Conservation (phyloP, 2,113 vertebrate genomes). For the Fulica atra region DNA sequence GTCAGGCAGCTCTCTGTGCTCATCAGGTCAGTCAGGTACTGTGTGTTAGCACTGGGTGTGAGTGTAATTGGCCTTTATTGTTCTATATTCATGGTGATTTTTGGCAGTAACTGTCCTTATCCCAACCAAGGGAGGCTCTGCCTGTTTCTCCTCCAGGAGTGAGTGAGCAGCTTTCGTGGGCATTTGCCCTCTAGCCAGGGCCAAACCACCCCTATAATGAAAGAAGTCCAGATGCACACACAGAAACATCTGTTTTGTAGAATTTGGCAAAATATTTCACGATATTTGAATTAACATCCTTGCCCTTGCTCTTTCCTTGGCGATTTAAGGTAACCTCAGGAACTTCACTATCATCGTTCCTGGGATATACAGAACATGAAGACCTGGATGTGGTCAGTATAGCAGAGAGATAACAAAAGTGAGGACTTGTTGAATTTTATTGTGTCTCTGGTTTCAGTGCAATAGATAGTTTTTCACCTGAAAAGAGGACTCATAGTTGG, state of each 20-base stretch:
- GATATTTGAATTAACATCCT: background rate
- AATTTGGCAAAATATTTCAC: background rate
- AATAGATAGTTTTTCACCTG: background rate
- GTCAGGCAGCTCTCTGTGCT: no score
- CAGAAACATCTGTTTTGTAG: background rate
- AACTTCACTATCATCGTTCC: background rate
- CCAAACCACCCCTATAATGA: no score
- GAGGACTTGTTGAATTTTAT: background rate
- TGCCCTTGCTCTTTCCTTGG: background rate
- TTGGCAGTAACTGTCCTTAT: no score
- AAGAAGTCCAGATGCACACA: background rate
- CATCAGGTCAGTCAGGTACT: no score
- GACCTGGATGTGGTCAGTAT: background rate
- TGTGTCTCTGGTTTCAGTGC: background rate
- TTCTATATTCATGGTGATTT: no score
- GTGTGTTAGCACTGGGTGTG: no score
- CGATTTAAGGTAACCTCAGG: background rate
- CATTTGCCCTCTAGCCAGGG: no score
- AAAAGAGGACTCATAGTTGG: background rate
- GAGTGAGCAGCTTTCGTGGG: no score
- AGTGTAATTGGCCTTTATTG: no score
- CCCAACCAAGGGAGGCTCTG: no score
- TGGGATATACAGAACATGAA: rapidly evolving
- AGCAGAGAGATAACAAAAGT: background rate
- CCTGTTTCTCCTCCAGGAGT: no score